These are phyloP conservation scores for Acanthopleura granulata DNA, from an alignment of 2,888 invertebrate species.

Conservation along the genomic window DNA sequence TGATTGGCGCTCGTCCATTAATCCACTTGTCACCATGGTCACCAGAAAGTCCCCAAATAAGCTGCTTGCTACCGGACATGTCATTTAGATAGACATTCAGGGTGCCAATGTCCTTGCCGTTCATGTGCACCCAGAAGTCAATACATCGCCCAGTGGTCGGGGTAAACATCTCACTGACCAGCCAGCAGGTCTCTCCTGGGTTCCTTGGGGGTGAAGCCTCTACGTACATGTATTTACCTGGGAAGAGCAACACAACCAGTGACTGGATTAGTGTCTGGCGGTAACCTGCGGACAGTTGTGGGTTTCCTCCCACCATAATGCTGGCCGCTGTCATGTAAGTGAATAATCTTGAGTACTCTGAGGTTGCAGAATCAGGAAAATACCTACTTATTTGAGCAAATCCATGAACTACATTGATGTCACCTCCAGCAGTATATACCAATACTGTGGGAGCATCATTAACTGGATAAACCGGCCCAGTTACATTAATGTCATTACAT, in stretches of 20 bases:
- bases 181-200: slow-evolving; percentile 47
- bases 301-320: too few relatives aligned
- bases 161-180: slow-evolving; percentile 47
- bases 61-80: slow-evolving; percentile 36
- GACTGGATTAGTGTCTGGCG: neutral
- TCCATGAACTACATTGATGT: too few relatives aligned
- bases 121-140: slow-evolving; percentile 55
- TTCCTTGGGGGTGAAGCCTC: slow-evolving; percentile 49
- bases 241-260: neutral
- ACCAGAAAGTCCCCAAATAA: slow-evolving; percentile 50
- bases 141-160: slow-evolving; percentile 45
- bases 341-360: too few relatives aligned
- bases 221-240: slow-evolving; percentile 55
- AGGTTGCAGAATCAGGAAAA: too few relatives aligned
- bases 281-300: too few relatives aligned
- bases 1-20: slow-evolving; percentile 51
- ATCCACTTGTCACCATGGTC: slow-evolving; percentile 55
- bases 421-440: too few relatives aligned
- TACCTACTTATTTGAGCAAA: too few relatives aligned
- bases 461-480: too few relatives aligned
- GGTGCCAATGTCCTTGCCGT: slow-evolving; percentile 45
- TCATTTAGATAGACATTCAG: slow-evolving; percentile 43
- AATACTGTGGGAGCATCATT: too few relatives aligned
- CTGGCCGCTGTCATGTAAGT: too few relatives aligned
- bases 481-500: too few relatives aligned